Conservation (phyloP, 1,140 invertebrate species). For the Heliconius hermathena region DNA sequence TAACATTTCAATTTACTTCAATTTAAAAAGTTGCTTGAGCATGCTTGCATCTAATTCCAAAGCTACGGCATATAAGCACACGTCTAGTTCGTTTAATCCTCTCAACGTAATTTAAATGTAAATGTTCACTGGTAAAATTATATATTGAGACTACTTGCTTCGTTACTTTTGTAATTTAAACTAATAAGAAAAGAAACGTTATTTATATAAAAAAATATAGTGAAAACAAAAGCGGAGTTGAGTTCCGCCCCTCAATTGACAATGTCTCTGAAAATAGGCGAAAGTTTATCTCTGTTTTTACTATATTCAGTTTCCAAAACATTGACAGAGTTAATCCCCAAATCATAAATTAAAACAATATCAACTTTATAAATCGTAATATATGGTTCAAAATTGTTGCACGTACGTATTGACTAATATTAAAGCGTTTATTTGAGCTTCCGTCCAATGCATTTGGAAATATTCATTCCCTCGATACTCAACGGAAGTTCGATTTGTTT, state of each 20-base stretch:
- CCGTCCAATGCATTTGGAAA: constrained; percentile 1
- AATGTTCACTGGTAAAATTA: not conserved
- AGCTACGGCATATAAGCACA: not conserved
- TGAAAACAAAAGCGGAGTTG: not conserved
- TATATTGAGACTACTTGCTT: not conserved
- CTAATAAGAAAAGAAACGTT: not conserved
- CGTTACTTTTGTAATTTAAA: not conserved
- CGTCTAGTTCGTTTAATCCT: constrained; percentile 7
- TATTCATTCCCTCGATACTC: not conserved
- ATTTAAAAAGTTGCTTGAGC: not conserved
- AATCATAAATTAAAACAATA: not conserved
- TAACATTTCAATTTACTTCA: constrained; percentile 8
- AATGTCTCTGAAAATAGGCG: not conserved
- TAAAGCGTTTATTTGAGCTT: not conserved
- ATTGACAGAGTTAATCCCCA: not conserved
- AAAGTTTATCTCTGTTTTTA: no score
- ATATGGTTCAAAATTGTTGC: not conserved
- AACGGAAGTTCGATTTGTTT: not conserved
- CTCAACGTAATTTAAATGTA: not conserved
- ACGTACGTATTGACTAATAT: not conserved
- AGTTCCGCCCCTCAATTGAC: not conserved
- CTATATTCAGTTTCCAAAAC: not conserved
- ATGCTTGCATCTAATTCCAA: constrained; percentile 1
- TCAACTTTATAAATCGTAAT: not conserved
- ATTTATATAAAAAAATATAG: not conserved